phyloP scores from a whole-genome alignment of 2,797 vertebrate genomes.

The Uromys caudimaculatus region DNA sequence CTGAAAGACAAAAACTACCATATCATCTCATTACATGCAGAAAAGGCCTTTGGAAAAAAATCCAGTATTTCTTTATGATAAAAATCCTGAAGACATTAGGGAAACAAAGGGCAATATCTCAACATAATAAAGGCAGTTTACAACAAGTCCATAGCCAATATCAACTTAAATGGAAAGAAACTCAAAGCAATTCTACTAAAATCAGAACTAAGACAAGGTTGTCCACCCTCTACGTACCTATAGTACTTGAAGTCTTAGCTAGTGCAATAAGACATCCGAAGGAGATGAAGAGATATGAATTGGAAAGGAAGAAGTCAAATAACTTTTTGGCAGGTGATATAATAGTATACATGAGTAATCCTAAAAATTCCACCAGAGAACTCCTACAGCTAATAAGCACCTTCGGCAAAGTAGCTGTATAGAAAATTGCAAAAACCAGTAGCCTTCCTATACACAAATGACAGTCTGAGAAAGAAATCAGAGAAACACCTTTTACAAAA shows the following conservation, averaged over 20 bases:
- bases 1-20: not conserved
- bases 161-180: not conserved
- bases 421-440: not conserved
- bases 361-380: not conserved
- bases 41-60: not conserved
- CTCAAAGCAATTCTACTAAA: not conserved
- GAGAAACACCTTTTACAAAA: not conserved
- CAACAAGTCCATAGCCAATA: not conserved
- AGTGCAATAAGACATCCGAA: not conserved
- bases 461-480: not conserved
- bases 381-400: not conserved
- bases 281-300: too few species aligned
- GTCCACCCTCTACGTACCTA: not conserved
- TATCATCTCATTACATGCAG: not conserved
- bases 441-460: not conserved
- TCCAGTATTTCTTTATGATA: not conserved
- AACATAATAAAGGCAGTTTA: not conserved
- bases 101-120: not conserved
- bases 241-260: not conserved
- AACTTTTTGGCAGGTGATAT: not conserved
- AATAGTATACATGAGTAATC: too few species aligned
- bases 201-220: not conserved
- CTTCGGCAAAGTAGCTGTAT: not conserved
- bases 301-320: not conserved
- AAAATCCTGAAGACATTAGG: not conserved